phyloP scores from a whole-genome alignment of 2,888 invertebrate genomes.

The Julus scandinavius region DNA sequence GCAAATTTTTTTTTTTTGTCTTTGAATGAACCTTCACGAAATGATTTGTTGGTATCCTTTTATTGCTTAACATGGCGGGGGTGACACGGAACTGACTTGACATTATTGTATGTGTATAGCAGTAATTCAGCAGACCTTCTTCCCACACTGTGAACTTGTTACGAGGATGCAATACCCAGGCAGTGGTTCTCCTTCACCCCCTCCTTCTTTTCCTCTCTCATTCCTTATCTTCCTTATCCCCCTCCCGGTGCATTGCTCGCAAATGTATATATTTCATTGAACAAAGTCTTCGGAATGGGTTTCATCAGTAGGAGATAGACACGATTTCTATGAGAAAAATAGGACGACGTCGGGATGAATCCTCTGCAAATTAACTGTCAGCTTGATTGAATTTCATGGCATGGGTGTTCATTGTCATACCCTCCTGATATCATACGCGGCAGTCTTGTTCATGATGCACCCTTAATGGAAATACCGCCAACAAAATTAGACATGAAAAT shows the following conservation, averaged over 20 bases:
- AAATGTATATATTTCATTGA: conserved; percentile 7
- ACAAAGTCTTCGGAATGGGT: not conserved
- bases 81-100: conserved; percentile 21
- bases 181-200: not conserved
- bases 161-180: not conserved
- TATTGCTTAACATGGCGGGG: conserved; percentile 24
- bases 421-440: not conserved
- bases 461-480: not conserved
- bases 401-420: conserved; percentile 14
- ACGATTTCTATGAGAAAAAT: not conserved
- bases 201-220: not conserved
- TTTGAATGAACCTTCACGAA: not conserved
- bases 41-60: conserved; percentile 6
- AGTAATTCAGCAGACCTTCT: not conserved
- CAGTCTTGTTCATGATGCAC: not conserved
- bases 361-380: conserved; percentile 22
- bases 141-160: not conserved
- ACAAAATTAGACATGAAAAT: not conserved
- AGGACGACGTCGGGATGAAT: conserved; percentile 5
- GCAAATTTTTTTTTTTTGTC: not conserved
- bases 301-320: not conserved
- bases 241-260: not conserved
- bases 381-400: conserved; percentile 27
- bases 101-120: not conserved
- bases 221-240: not conserved